A percentile compares a stretch with the other conserved stretches of the same genome.
Evolutionary conservation across 2,113 vertebrate genomes (phyloP).

Genomic region (Microcebus murinus): DNA sequence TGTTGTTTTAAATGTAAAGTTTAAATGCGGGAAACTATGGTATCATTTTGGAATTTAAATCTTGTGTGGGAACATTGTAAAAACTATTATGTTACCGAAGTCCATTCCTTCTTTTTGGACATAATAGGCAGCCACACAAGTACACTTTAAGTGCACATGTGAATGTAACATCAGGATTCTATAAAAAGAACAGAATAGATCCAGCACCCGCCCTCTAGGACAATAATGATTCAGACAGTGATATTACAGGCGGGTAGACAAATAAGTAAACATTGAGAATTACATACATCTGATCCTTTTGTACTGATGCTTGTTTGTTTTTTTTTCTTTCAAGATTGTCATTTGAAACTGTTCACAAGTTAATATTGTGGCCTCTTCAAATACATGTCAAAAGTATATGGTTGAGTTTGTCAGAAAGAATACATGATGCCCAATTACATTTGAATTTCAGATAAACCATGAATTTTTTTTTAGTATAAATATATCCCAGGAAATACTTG

Average conservation of each 20-base stretch:
- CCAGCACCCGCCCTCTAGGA: not conserved
- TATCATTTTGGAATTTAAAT: not conserved
- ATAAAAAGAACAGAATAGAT: not conserved
- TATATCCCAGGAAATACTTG: not conserved
- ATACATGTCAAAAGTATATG: not conserved
- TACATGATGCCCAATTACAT: not conserved
- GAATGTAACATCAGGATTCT: not conserved
- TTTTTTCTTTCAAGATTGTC: not conserved
- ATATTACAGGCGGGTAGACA: not conserved
- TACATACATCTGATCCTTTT: not conserved
- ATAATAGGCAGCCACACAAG: not conserved
- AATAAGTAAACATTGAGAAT: not conserved
- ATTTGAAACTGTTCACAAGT: not conserved
- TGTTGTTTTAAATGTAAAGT: not conserved
- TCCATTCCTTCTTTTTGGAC: not conserved
- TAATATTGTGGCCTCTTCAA: not conserved
- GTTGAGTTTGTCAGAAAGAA: not conserved
- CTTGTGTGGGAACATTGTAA: not conserved
- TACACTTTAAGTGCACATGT: not conserved
- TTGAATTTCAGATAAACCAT: constrained; percentile 29
- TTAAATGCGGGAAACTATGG: not conserved
- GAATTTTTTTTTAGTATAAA: not conserved
- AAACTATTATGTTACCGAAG: not conserved
- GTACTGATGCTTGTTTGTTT: not conserved
- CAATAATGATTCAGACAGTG: not conserved